phyloP scores from a whole-genome alignment of 1,140 invertebrate species.

The Spodoptera litura region DNA sequence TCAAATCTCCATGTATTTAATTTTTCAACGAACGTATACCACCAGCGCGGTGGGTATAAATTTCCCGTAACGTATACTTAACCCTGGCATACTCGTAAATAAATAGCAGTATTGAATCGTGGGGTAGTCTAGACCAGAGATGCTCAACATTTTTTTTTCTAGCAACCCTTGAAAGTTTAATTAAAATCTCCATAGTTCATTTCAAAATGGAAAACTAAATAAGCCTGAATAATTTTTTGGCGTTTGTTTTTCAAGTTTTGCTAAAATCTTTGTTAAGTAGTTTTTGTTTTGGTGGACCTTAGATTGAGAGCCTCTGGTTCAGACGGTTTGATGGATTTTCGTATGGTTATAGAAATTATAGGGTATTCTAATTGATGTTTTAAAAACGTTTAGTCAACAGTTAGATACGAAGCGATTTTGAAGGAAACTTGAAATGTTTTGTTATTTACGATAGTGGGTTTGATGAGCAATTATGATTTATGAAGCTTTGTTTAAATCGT shows the following conservation, averaged over 20 bases:
- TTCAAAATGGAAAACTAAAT: no score
- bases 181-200: no score
- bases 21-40: conserved; percentile 53
- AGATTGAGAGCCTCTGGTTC: no score
- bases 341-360: conserved; percentile 20
- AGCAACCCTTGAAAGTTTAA: no score
- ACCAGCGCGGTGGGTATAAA: conserved; percentile 65
- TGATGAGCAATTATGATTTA: conserved; percentile 1
- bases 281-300: no score
- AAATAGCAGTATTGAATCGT: conserved; percentile 63
- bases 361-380: conserved; percentile 26
- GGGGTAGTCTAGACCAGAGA: conserved; percentile 56
- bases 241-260: no score
- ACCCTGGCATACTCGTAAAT: conserved; percentile 67
- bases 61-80: conserved; percentile 71
- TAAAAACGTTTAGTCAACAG: conserved; percentile 26
- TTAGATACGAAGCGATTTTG: conserved; percentile 13
- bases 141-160: no score
- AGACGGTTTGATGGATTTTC: conserved; percentile 4
- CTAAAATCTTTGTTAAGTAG: no score
- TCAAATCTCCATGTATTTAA: conserved; percentile 44
- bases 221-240: no score
- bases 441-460: background rate
- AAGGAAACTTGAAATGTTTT: background rate
- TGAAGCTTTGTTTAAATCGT: background rate